Conservation (phyloP, 2,888 invertebrate species). For the Agriopis leucophaearia region DNA sequence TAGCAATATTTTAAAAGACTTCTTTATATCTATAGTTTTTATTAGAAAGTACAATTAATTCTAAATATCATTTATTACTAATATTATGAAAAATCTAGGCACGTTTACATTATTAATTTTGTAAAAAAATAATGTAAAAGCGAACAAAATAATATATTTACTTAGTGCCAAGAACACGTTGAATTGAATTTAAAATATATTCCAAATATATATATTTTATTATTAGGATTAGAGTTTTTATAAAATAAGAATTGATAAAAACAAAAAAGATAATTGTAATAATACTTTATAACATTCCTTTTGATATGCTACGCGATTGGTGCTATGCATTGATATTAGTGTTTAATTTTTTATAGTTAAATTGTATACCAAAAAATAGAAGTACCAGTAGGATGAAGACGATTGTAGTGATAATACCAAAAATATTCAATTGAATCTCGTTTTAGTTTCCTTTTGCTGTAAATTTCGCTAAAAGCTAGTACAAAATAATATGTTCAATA, state of each 20-base stretch:
- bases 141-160: slow-evolving; percentile 25
- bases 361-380: slow-evolving; percentile 57
- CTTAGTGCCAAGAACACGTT: slow-evolving; percentile 54
- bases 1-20: slow-evolving; percentile 40
- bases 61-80: slow-evolving; percentile 20
- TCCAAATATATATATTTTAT: slow-evolving; percentile 16
- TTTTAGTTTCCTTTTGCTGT: slow-evolving; percentile 60
- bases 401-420: too few species aligned
- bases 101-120: slow-evolving; percentile 34
- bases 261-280: slow-evolving; percentile 47
- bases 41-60: slow-evolving; percentile 27
- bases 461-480: slow-evolving; percentile 16
- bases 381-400: too few species aligned
- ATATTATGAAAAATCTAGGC: slow-evolving; percentile 37
- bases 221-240: slow-evolving; percentile 44
- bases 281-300: slow-evolving; percentile 18
- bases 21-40: slow-evolving; percentile 24
- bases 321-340: slow-evolving; percentile 61
- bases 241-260: slow-evolving; percentile 45
- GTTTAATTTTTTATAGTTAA: slow-evolving; percentile 41
- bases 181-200: slow-evolving; percentile 29
- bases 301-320: slow-evolving; percentile 63
- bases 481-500: slow-evolving; percentile 5
- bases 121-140: slow-evolving; percentile 39
- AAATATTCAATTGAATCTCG: slow-evolving; percentile 55